phyloP scores from a whole-genome alignment of 2,797 vertebrate genomes.

The Thripadectes ignobilis region DNA sequence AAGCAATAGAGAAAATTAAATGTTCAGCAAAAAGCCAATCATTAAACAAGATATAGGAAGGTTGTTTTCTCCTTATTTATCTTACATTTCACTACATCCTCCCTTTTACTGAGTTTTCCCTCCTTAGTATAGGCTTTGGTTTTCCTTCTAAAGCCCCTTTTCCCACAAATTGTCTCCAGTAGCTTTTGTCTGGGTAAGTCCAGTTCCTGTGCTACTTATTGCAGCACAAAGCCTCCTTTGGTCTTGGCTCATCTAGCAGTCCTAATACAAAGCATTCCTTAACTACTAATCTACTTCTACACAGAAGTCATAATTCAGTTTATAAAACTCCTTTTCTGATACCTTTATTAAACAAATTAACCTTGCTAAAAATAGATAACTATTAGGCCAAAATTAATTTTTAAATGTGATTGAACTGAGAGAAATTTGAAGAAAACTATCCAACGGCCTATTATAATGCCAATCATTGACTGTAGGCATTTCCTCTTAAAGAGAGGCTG shows the following conservation, averaged over 20 bases:
- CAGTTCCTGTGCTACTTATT: not conserved
- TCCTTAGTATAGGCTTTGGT: not conserved
- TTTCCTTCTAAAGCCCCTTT: not conserved
- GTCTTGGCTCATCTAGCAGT: not conserved
- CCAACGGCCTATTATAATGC: not conserved
- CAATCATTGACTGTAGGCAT: not conserved
- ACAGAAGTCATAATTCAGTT: not conserved
- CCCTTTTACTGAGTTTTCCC: not conserved
- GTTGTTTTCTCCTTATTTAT: not conserved
- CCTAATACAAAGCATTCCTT: not conserved
- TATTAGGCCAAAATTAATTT: not conserved
- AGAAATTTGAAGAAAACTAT: not conserved
- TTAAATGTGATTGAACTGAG: not conserved
- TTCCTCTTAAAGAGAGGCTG: not conserved
- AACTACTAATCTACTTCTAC: not conserved
- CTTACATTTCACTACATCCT: not conserved
- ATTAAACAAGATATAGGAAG: not conserved
- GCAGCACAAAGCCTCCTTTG: not conserved
- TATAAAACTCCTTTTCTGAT: not conserved
- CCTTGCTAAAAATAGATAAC: not conserved
- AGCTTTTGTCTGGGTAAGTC: not conserved
- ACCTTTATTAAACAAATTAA: not conserved
- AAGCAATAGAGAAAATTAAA: not conserved
- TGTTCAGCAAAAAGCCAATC: not conserved
- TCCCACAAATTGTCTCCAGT: not conserved